Conservation (phyloP, 2,888 invertebrate species). For the Noctua fimbriata region DNA sequence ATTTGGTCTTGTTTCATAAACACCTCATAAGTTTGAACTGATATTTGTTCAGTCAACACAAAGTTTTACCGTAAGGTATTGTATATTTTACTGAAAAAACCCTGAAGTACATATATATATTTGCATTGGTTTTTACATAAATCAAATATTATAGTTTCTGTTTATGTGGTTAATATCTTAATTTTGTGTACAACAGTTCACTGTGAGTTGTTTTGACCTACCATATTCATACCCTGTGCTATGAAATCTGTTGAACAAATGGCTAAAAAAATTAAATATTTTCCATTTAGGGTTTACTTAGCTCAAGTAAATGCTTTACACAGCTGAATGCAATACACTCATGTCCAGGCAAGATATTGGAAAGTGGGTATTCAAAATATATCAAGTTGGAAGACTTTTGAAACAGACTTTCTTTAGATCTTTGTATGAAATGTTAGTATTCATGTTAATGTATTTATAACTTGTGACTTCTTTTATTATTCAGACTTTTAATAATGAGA, state of each 20-base stretch:
- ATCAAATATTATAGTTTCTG: neutral
- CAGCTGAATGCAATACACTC: constrained; percentile 71
- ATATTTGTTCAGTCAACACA: constrained; percentile 55
- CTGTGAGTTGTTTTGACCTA: constrained; percentile 36
- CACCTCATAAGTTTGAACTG: constrained; percentile 53
- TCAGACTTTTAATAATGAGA: neutral
- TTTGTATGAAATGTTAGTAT: constrained; percentile 80
- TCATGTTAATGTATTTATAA: constrained; percentile 37
- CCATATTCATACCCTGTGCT: constrained; percentile 12
- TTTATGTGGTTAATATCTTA: constrained; percentile 7
- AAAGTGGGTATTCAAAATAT: constrained; percentile 65
- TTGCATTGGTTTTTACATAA: neutral
- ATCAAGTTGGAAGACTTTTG: constrained; percentile 73
- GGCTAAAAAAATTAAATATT: constrained; percentile 51
- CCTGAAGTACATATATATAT: neutral
- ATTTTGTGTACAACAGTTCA: constrained; percentile 13
- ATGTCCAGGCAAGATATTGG: constrained; percentile 75
- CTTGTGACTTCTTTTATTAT: constrained; percentile 26
- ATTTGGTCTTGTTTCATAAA: constrained; percentile 59
- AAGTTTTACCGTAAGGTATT: constrained; percentile 65
- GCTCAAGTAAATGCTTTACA: constrained; percentile 73
- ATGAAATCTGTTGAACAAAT: constrained; percentile 17
- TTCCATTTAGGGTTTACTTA: constrained; percentile 71
- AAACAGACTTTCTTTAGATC: constrained; percentile 70
- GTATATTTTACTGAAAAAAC: constrained; percentile 49